Evolutionary conservation across 1,140 invertebrate species (phyloP), one percentile per base, ranked within the genome.

Genomic region (Chionoecetes opilio): DNA sequence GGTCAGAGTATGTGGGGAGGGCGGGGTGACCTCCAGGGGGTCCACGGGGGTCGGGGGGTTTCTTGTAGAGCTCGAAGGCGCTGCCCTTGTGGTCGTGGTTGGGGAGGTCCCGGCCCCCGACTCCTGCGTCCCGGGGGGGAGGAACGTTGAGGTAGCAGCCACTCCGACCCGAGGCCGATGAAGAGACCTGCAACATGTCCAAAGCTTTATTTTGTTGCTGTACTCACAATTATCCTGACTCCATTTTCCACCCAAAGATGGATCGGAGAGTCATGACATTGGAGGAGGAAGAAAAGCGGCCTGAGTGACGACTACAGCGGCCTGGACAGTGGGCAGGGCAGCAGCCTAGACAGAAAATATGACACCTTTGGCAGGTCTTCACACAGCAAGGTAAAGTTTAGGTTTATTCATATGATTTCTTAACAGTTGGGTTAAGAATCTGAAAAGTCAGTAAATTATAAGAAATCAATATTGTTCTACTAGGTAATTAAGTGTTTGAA

Each of bases 21-120:
- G 38, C 90, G 53, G 93, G 94, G 82, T 93, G 96, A 21, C 87
- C 53, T 31, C 92, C 92, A 46, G 91, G 95, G 41, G 91, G 95
- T 26, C 94, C 93, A 90, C 92, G 90, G 9, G 95, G 93, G 92
- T 97, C 97, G 29, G 96, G 97, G n/a, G 99, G 99, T 97, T 99
- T 99, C 96, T 98, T 98, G 97, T 99, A 99, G 46, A 99, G 97
- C 97, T 99, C 99, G 97, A 99, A 99, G 14, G 99, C 99, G 96
- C 99, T 99, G n/a, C 98, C 99, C 86, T 99, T 97, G 97, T 99
- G 98, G 97, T 99, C 99, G 32, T 98, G 98, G 21, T 98, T 98
- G 8, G 98, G 98, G 96, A 99, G 97, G 97, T 99, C 98, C 41
- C 98, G 96, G 46, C 97, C 97, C 96, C 97, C 97, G 0, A 97